A percentile compares a stretch with the other conserved stretches of the same genome.
Conservation (phyloP, 1,140 invertebrate genomes). For the Aethina tumida region DNA sequence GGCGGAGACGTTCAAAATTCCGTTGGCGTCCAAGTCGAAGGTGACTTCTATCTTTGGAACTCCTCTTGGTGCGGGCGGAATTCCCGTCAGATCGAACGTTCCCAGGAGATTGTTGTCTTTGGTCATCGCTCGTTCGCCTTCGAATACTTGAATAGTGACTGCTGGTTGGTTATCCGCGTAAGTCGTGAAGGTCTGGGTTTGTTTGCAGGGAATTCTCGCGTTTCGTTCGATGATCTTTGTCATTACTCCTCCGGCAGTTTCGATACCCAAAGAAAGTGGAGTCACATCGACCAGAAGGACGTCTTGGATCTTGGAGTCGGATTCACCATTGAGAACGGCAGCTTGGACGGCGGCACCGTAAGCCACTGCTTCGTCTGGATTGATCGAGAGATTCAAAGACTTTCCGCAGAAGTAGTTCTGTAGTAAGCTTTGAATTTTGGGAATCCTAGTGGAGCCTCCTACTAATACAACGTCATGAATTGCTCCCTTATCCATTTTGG, state of each 20-base stretch:
- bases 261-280: constrained; percentile 47
- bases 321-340: constrained; percentile 38
- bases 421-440: constrained; percentile 42
- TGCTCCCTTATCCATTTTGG: constrained; percentile 53
- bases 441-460: constrained; percentile 57
- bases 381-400: constrained; percentile 42
- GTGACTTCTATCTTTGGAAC: no score
- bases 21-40: constrained; percentile 60
- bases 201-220: constrained; percentile 50
- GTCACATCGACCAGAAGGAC: constrained; percentile 45
- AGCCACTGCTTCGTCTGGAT: constrained; percentile 42
- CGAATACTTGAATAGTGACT: constrained; percentile 61
- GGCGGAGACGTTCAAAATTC: constrained; percentile 55
- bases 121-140: constrained; percentile 70
- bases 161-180: constrained; percentile 60
- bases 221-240: constrained; percentile 54
- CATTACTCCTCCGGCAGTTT: constrained; percentile 55
- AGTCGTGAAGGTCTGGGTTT: constrained; percentile 52
- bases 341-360: constrained; percentile 42
- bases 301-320: constrained; percentile 37
- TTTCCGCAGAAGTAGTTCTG: constrained; percentile 42
- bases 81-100: constrained; percentile 61
- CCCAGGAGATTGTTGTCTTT: constrained; percentile 69
- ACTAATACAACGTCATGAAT: constrained; percentile 64
- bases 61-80: constrained; percentile 44